Conservation (phyloP, 2,113 vertebrate species). For the Rhodinocichla rosea region DNA sequence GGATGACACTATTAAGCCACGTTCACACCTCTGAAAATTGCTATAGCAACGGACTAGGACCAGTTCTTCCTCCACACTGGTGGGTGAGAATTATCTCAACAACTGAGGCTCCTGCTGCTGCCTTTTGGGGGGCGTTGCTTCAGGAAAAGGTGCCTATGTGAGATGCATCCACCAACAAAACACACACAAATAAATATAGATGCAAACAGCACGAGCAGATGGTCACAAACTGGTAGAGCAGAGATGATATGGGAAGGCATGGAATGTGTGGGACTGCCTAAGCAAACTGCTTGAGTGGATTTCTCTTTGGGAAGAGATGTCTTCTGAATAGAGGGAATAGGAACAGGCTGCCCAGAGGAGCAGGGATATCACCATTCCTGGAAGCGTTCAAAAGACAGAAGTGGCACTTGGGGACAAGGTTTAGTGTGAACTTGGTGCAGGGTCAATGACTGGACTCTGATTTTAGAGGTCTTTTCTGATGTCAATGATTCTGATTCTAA, state of each 20-base stretch:
- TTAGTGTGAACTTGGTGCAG: background rate
- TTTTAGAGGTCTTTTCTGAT: background rate
- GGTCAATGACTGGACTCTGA: too few species aligned
- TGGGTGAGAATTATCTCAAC: conserved; percentile 3
- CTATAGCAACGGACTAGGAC: conserved; percentile 32
- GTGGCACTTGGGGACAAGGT: background rate
- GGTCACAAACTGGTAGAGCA: background rate
- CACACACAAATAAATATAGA: background rate
- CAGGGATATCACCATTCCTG: fast-evolving
- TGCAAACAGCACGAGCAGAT: background rate
- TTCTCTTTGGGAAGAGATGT: background rate
- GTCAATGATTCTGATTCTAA: background rate
- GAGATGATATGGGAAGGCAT: background rate
- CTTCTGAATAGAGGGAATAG: background rate
- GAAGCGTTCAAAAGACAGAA: background rate
- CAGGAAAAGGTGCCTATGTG: background rate
- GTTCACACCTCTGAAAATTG: conserved; percentile 51
- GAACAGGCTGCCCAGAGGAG: background rate
- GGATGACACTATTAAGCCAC: conserved; percentile 51
- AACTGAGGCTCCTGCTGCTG: background rate
- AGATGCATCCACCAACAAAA: background rate
- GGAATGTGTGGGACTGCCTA: background rate
- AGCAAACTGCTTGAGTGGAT: background rate
- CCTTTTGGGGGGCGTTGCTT: fast-evolving
- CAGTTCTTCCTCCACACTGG: background rate